phyloP scores from a whole-genome alignment of 2,797 vertebrate genomes.

The Ptychobarbus kaznakovi region DNA sequence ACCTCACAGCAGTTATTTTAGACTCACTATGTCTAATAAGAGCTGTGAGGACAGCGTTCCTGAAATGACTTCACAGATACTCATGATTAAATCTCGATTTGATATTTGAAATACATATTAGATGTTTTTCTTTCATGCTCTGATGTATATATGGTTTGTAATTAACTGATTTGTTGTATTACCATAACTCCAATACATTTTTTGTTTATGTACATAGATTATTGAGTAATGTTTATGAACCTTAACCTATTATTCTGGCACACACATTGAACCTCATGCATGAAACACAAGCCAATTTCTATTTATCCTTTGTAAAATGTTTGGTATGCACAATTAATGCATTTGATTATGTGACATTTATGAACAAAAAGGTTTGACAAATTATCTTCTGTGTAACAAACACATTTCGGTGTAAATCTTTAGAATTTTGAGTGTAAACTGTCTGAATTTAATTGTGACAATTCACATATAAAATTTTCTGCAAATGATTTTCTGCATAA shows the following conservation, averaged over 20 bases:
- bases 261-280: neutral
- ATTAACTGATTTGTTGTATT: neutral
- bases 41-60: neutral
- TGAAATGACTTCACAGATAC: constrained; percentile 36
- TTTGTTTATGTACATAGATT: neutral
- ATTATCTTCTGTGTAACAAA: neutral
- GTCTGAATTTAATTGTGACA: neutral
- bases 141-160: neutral
- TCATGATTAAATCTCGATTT: constrained; percentile 15
- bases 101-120: constrained; percentile 1
- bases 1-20: constrained; percentile 25
- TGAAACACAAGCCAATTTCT: neutral
- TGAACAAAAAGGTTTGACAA: neutral
- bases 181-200: neutral
- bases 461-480: neutral
- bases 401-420: neutral
- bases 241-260: neutral
- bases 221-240: neutral
- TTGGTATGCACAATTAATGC: neutral
- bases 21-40: neutral
- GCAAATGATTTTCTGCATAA: neutral
- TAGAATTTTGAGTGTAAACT: neutral
- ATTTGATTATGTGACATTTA: neutral
- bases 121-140: neutral
- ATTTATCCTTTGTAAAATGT: neutral